Evolutionary conservation across 2,113 vertebrate genomes (phyloP).

Genomic region (Oostethus manadensis): DNA sequence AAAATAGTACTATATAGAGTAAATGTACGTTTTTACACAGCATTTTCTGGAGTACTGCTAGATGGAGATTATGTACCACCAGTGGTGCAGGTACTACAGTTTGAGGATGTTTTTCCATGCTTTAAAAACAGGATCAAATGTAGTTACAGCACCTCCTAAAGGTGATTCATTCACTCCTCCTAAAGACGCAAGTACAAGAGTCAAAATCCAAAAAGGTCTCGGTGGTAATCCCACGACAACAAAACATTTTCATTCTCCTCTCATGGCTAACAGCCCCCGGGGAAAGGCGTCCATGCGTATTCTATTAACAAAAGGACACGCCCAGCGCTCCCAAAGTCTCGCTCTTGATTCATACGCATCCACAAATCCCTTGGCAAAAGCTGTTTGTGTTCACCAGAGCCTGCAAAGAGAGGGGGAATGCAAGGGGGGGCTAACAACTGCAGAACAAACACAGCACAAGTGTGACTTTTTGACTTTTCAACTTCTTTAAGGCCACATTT

Average conservation of each 20-base stretch:
- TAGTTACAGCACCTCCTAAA: constrained; percentile 6
- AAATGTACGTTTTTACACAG: no score
- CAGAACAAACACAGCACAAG: constrained; percentile 28
- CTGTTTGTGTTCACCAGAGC: constrained; percentile 69
- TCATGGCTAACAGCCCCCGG: constrained; percentile 61
- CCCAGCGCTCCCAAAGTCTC: constrained; percentile 58
- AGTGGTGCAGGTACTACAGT: no score
- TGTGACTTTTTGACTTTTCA: constrained; percentile 16
- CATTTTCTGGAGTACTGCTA: no score
- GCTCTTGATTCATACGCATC: constrained; percentile 61
- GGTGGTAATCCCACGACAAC: constrained; percentile 41
- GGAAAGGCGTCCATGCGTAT: constrained; percentile 65
- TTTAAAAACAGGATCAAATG: constrained; percentile 17
- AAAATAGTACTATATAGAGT: no score
- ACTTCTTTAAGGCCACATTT: constrained; percentile 16
- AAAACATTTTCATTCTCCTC: constrained; percentile 67
- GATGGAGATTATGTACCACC: no score
- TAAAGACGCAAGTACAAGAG: constrained; percentile 12
- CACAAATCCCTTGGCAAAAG: constrained; percentile 65
- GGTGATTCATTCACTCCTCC: constrained; percentile 11
- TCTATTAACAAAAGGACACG: constrained; percentile 71
- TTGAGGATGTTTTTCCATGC: no score
- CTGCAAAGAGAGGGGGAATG: constrained; percentile 34
- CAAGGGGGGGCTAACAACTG: constrained; percentile 19
- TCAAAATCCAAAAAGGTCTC: constrained; percentile 48